Conservation (phyloP, 2,888 invertebrate genomes). For the Vesta saturnalis region DNA sequence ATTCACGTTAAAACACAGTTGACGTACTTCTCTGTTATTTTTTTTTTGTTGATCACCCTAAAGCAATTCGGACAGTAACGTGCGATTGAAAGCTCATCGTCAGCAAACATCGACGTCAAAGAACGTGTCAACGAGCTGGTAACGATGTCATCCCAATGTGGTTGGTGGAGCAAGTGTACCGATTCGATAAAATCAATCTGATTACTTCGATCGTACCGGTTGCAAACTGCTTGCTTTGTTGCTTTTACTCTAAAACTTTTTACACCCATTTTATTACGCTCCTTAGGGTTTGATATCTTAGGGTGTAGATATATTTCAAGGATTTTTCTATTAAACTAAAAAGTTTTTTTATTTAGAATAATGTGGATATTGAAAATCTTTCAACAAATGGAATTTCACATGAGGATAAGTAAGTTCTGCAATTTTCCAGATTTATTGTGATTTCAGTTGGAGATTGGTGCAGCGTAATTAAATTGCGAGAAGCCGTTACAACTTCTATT, state of each 20-base stretch:
- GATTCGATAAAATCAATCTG: slow-evolving; percentile 39
- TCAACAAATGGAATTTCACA: background rate
- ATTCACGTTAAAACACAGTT: background rate
- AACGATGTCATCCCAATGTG: slow-evolving; percentile 35
- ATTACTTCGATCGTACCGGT: slow-evolving; percentile 34
- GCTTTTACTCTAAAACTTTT: slow-evolving; percentile 29
- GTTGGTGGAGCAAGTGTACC: slow-evolving; percentile 33
- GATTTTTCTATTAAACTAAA: slow-evolving; percentile 18
- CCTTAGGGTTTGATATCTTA: slow-evolving; percentile 22
- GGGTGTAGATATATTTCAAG: slow-evolving; percentile 21
- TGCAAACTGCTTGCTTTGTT: slow-evolving; percentile 34
- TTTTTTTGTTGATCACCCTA: slow-evolving; percentile 24
- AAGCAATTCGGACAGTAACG: slow-evolving; percentile 35
- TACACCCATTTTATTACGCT: slow-evolving; percentile 27
- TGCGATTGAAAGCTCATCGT: slow-evolving; percentile 35
- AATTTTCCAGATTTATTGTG: slow-evolving; percentile 8
- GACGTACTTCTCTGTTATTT: slow-evolving; percentile 18
- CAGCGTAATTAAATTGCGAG: slow-evolving; percentile 10
- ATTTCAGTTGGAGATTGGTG: background rate
- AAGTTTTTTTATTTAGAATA: background rate
- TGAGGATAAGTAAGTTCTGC: background rate
- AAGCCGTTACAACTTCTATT: slow-evolving; percentile 8
- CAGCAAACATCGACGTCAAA: slow-evolving; percentile 35
- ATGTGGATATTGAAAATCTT: too few species aligned
- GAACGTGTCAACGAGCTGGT: slow-evolving; percentile 40